Conservation (phyloP, 2,888 invertebrate genomes). For the Cacoxenus indagator region DNA sequence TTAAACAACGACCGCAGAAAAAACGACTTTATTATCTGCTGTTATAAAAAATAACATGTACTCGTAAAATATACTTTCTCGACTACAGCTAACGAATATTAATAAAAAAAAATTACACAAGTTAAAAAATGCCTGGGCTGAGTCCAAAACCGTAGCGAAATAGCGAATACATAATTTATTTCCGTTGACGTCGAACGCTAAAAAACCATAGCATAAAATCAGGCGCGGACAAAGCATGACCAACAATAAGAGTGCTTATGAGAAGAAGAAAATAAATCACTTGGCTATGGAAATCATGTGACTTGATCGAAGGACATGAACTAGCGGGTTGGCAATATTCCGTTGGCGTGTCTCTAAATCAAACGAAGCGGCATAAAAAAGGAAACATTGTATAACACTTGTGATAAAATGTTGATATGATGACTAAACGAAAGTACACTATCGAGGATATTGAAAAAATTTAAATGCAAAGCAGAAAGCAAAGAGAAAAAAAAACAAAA, state of each 20-base stretch:
- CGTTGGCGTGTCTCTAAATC: too few relatives aligned
- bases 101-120: constrained; percentile 59
- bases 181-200: constrained; percentile 48
- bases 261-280: constrained; percentile 13
- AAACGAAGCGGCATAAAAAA: not conserved
- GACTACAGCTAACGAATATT: constrained; percentile 38
- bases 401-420: constrained; percentile 9
- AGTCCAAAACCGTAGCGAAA: constrained; percentile 30
- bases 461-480: constrained; percentile 36
- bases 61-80: not conserved
- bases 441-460: constrained; percentile 25
- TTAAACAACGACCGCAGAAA: not conserved
- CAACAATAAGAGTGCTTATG: too few relatives aligned
- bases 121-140: constrained; percentile 31
- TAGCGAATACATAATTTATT: constrained; percentile 53
- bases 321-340: constrained; percentile 26
- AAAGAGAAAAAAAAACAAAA: constrained; percentile 15
- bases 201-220: constrained; percentile 37
- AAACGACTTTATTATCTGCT: constrained; percentile 15
- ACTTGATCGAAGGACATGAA: constrained; percentile 30
- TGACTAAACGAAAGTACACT: constrained; percentile 2
- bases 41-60: constrained; percentile 6
- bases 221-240: constrained; percentile 10
- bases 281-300: constrained; percentile 13
- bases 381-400: not conserved